These are phyloP conservation scores for Spea bombifrons DNA, from an alignment of 2,113 vertebrate species.

Conservation along the genomic window DNA sequence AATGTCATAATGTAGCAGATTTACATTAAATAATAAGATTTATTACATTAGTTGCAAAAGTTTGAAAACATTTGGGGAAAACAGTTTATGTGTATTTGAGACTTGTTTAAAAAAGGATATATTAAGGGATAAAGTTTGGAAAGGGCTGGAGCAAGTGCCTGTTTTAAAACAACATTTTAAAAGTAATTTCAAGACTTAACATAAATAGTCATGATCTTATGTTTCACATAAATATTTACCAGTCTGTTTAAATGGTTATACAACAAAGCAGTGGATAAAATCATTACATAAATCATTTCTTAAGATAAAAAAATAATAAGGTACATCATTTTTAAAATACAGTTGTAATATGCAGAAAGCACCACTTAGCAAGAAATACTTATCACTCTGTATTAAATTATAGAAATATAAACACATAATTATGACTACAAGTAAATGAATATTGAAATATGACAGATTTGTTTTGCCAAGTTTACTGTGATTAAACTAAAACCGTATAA, in stretches of 20 bases:
- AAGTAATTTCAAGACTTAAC: conserved; percentile 26
- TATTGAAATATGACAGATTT: too few species aligned
- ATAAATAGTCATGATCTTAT: conserved; percentile 28
- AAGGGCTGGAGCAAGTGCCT: not conserved
- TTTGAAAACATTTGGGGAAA: conserved; percentile 45
- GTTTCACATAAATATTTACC: conserved; percentile 35
- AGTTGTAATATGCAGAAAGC: too few species aligned
- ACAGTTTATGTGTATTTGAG: conserved; percentile 41
- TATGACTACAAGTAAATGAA: too few species aligned
- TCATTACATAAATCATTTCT: conserved; percentile 9
- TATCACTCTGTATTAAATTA: too few species aligned
- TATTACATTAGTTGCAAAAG: conserved; percentile 32
- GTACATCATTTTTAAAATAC: too few species aligned
- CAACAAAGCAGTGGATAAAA: conserved; percentile 16
- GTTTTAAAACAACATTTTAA: conserved; percentile 14
- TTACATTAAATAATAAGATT: conserved; percentile 45
- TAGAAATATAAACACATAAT: too few species aligned
- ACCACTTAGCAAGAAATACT: too few species aligned
- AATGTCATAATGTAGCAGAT: conserved; percentile 37
- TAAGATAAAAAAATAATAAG: not conserved
- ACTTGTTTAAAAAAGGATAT: conserved; percentile 41
- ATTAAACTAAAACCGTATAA: too few species aligned
- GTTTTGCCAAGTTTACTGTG: too few species aligned
- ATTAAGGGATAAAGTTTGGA: conserved; percentile 37
- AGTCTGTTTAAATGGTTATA: conserved; percentile 23